Evolutionary conservation across 2,797 vertebrate species (phyloP).

Genomic region (Steatocranus sp.): DNA sequence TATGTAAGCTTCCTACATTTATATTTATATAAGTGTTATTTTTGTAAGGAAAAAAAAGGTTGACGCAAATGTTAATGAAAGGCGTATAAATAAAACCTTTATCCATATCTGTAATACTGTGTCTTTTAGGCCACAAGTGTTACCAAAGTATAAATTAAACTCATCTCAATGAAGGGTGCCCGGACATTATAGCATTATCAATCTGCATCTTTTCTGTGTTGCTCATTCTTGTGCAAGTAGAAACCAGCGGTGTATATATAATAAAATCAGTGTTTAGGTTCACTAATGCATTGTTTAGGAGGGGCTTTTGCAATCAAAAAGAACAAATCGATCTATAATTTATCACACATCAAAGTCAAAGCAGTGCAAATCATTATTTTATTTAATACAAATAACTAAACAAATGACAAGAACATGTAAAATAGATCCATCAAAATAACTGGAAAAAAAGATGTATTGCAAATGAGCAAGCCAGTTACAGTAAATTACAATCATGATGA

Average conservation of each 20-base stretch:
- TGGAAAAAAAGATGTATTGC: conserved; percentile 14
- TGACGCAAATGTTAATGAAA: background rate
- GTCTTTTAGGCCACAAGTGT: background rate
- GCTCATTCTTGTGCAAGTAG: background rate
- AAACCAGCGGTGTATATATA: background rate
- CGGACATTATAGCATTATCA: background rate
- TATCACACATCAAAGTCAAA: conserved; percentile 28
- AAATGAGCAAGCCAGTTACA: conserved; percentile 29
- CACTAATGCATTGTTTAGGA: background rate
- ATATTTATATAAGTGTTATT: conserved; percentile 55
- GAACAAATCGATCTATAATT: background rate
- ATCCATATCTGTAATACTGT: background rate
- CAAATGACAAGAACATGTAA: conserved; percentile 39
- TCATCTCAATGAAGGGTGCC: background rate
- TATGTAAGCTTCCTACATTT: conserved; percentile 62
- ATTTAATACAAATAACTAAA: conserved; percentile 68
- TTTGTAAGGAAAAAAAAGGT: background rate
- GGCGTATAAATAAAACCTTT: background rate
- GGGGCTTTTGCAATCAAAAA: background rate
- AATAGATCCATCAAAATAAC: conserved; percentile 37
- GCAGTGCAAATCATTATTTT: conserved; percentile 57
- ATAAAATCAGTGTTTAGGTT: background rate
- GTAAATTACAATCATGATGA: conserved; percentile 56
- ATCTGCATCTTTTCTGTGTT: background rate
- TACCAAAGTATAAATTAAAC: background rate